Evolutionary conservation across 2,797 vertebrate genomes (phyloP).

Genomic region (Scleropages formosus): DNA sequence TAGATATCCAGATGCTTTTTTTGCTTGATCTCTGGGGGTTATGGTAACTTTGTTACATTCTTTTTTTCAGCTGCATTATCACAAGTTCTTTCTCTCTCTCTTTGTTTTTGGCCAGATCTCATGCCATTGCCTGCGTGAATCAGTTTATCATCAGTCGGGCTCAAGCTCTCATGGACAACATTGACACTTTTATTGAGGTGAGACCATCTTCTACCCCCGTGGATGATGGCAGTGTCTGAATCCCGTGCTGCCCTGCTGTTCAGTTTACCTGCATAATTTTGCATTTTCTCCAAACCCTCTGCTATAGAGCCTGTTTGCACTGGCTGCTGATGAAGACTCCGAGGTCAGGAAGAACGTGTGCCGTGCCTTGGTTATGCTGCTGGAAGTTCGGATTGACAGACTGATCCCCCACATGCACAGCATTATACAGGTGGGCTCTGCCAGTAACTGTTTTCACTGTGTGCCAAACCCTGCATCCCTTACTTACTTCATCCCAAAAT

Average conservation of each 20-base stretch:
- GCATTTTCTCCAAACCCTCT: not conserved
- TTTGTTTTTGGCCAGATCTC: conserved; percentile 68
- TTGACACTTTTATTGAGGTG: conserved; percentile 94
- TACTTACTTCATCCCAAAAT: no score
- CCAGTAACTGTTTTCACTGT: not conserved
- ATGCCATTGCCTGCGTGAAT: conserved; percentile 91
- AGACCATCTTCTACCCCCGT: conserved; percentile 30
- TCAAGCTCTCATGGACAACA: conserved; percentile 93
- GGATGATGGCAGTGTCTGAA: not conserved
- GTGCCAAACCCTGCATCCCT: no score
- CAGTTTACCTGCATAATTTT: not conserved
- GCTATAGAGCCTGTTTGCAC: conserved; percentile 82
- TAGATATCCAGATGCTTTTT: no score
- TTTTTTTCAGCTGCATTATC: not conserved
- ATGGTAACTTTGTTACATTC: not conserved
- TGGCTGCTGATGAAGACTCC: conserved; percentile 88
- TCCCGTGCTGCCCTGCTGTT: not conserved
- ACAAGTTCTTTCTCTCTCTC: not conserved
- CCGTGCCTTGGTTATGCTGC: conserved; percentile 88
- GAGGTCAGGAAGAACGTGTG: conserved; percentile 95
- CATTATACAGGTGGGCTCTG: conserved; percentile 82
- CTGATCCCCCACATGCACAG: conserved; percentile 96
- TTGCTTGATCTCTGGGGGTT: no score
- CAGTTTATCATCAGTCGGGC: conserved; percentile 94
- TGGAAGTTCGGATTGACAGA: conserved; percentile 91